These are phyloP conservation scores for Lasaia peninsularis DNA, from an alignment of 1,140 invertebrate genomes.

Conservation along the genomic window DNA sequence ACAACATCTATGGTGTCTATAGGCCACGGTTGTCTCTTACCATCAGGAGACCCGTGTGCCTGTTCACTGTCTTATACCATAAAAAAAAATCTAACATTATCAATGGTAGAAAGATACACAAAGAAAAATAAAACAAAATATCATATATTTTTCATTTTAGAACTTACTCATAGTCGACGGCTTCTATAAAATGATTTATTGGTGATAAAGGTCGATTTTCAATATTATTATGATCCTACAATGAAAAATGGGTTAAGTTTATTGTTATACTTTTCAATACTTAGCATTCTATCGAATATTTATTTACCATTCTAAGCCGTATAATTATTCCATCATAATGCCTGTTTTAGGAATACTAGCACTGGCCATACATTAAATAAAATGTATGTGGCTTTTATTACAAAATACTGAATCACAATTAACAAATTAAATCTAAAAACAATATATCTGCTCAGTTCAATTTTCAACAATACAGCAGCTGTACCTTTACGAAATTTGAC, in stretches of 20 bases:
- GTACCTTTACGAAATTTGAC: too few species aligned
- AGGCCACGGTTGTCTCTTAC: too few species aligned
- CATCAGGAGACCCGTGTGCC: too few species aligned
- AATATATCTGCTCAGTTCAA: too few species aligned
- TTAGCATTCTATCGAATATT: neutral
- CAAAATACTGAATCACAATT: too few species aligned
- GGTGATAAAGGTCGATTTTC: conserved; percentile 38
- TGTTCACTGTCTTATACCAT: neutral
- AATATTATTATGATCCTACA: conserved; percentile 38
- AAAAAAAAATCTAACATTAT: neutral
- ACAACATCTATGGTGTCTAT: too few species aligned
- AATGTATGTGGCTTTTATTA: too few species aligned
- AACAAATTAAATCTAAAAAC: too few species aligned
- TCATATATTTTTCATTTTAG: conserved; percentile 3
- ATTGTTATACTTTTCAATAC: conserved; percentile 10
- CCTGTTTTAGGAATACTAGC: too few species aligned
- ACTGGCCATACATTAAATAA: too few species aligned
- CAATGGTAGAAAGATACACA: conserved; percentile 18
- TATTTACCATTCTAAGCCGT: conserved; percentile 14
- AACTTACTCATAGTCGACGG: conserved; percentile 56
- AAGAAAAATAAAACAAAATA: conserved; percentile 23
- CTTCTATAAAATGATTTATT: conserved; percentile 36
- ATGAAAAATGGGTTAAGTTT: conserved; percentile 20
- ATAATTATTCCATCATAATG: neutral
- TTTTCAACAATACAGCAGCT: too few species aligned